A percentile compares a stretch with the other conserved stretches of the same genome.
phyloP scores from a whole-genome alignment of 2,888 invertebrate genomes.

The Pocota personata region DNA sequence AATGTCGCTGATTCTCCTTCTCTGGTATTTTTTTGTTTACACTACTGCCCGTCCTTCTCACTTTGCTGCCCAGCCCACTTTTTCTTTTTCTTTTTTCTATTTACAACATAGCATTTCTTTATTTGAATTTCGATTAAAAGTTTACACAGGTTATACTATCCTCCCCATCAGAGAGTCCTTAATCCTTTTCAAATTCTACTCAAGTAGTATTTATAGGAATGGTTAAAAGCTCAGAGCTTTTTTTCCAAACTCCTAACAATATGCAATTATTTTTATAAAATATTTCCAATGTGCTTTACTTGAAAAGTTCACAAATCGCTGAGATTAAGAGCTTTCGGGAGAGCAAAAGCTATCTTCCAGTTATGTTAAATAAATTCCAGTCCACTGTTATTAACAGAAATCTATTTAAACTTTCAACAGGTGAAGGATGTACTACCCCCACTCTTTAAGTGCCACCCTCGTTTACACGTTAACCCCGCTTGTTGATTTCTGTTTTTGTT shows the following conservation, averaged over 20 bases:
- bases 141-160: not conserved
- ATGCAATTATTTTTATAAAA: constrained; percentile 15
- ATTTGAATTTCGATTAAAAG: constrained; percentile 42
- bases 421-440: constrained; percentile 20
- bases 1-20: constrained; percentile 6
- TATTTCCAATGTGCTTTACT: not conserved
- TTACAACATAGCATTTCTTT: constrained; percentile 9
- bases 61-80: not conserved
- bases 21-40: not conserved
- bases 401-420: constrained; percentile 26
- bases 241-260: constrained; percentile 4
- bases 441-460: not conserved
- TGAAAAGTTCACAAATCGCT: not conserved
- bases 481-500: constrained; percentile 46
- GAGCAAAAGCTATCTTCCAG: constrained; percentile 46
- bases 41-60: not conserved
- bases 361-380: not conserved
- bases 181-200: constrained; percentile 10
- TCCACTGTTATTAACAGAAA: constrained; percentile 21
- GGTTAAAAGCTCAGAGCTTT: not conserved
- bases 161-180: not conserved
- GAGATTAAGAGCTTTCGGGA: constrained; percentile 22
- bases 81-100: not conserved
- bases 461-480: constrained; percentile 2
- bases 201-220: not conserved